phyloP scores from a whole-genome alignment of 2,113 vertebrate species.

The Chamaetylas fuelleborni region DNA sequence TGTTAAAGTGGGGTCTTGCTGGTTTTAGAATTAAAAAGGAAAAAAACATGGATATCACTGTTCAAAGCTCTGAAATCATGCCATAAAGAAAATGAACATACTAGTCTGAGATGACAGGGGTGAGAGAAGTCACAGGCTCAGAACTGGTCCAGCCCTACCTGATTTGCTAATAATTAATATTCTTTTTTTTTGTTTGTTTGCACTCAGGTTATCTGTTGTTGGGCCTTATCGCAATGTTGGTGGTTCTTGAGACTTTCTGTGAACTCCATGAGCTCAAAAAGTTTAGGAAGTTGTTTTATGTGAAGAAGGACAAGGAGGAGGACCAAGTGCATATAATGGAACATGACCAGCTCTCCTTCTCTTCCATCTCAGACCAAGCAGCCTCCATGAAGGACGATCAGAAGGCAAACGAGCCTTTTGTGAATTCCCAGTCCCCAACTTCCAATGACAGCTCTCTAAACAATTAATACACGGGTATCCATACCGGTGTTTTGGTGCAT shows the following conservation, averaged over 20 bases:
- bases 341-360: conserved; percentile 92
- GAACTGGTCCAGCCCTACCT: neutral
- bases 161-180: neutral
- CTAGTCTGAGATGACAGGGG: neutral
- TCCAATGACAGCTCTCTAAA: conserved; percentile 77
- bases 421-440: conserved; percentile 64
- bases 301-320: conserved; percentile 91
- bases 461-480: conserved; percentile 71
- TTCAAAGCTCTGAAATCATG: neutral
- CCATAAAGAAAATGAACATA: neutral
- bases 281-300: conserved; percentile 93
- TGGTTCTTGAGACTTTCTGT: conserved; percentile 96
- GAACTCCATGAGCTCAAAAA: conserved; percentile 95
- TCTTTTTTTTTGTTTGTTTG: neutral
- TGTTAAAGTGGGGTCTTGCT: neutral
- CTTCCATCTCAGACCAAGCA: conserved; percentile 81
- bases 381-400: conserved; percentile 77
- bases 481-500: neutral
- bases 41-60: neutral
- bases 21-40: neutral
- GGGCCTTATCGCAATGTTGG: conserved; percentile 92
- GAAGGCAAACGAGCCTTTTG: conserved; percentile 81
- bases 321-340: conserved; percentile 89
- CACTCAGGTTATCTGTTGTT: conserved; percentile 87
- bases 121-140: neutral